A percentile compares a stretch with the other conserved stretches of the same genome.
phyloP scores from a whole-genome alignment of 2,113 vertebrate species.

The Bagarius yarrelli region DNA sequence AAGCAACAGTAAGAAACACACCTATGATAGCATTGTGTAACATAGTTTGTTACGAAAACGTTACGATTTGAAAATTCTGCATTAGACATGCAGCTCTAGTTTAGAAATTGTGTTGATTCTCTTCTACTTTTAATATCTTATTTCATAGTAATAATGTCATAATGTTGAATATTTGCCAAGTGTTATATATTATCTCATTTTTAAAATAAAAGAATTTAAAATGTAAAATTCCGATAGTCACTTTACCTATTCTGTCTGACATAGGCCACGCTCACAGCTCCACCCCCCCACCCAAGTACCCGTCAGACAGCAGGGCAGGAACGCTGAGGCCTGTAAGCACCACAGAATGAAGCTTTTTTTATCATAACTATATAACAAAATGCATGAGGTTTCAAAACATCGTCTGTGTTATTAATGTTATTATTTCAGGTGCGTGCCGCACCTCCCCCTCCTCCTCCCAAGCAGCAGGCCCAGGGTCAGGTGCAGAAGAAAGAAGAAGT shows the following conservation, averaged over 20 bases:
- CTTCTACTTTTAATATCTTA: no score
- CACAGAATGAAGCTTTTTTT: neutral
- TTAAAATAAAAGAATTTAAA: neutral
- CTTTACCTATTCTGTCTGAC: constrained; percentile 1
- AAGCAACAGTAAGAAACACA: constrained; percentile 60
- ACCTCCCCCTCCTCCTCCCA: constrained; percentile 71
- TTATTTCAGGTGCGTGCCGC: constrained; percentile 68
- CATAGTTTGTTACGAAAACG: no score
- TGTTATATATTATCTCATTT: neutral
- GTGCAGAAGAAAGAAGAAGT: constrained; percentile 73
- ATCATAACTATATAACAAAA: neutral
- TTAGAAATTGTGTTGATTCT: no score
- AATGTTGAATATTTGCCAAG: neutral
- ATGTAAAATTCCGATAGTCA: neutral
- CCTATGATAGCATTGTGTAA: neutral
- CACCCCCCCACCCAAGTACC: constrained; percentile 68
- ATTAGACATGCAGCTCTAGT: no score
- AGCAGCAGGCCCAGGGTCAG: constrained; percentile 73
- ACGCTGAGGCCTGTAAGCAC: constrained; percentile 70
- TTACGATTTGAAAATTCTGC: no score
- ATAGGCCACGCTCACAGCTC: constrained; percentile 62
- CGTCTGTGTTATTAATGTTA: neutral
- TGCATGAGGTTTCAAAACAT: neutral
- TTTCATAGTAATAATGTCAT: no score
- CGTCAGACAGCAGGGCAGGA: constrained; percentile 59